Conservation (phyloP, 2,797 vertebrate species). For the Enteromius fasciolatus region DNA sequence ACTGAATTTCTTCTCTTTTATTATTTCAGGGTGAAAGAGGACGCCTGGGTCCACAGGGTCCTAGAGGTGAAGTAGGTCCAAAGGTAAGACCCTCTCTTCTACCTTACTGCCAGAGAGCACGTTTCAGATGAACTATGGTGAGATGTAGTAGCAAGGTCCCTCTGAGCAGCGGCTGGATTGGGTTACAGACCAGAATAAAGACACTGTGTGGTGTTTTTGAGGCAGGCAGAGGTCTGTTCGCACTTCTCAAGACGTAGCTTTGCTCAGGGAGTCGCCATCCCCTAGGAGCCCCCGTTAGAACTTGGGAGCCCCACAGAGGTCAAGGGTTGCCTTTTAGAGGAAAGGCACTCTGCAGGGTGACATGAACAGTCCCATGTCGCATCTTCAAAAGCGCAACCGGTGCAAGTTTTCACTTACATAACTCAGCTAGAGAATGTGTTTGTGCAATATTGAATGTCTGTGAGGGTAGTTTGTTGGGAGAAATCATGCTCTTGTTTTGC, state of each 20-base stretch:
- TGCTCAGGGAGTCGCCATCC: not conserved
- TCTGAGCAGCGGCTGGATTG: not conserved
- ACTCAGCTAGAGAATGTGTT: not conserved
- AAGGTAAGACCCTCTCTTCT: constrained; percentile 26
- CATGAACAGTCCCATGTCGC: constrained; percentile 37
- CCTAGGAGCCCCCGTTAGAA: constrained; percentile 50
- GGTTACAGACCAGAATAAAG: constrained; percentile 41
- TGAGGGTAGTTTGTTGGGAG: not conserved
- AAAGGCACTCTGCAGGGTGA: constrained; percentile 57
- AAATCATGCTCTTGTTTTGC: not conserved
- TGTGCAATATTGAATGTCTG: not conserved
- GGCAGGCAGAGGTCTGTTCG: not conserved
- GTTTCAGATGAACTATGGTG: not conserved
- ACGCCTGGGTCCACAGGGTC: constrained; percentile 44
- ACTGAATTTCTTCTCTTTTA: not conserved
- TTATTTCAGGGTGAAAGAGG: constrained; percentile 56
- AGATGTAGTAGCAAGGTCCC: not conserved
- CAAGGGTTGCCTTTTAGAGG: constrained; percentile 65
- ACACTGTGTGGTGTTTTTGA: constrained; percentile 19
- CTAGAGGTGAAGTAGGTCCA: constrained; percentile 44
- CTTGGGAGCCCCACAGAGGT: constrained; percentile 43
- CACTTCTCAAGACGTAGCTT: not conserved
- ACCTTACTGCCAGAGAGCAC: not conserved
- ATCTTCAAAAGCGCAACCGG: constrained; percentile 52
- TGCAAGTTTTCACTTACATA: constrained; percentile 9